Percentiles rank a stretch among this genome's conserved stretches.
phyloP scores from a whole-genome alignment of 2,888 invertebrate genomes.

The Acanthosepion lycidas region DNA sequence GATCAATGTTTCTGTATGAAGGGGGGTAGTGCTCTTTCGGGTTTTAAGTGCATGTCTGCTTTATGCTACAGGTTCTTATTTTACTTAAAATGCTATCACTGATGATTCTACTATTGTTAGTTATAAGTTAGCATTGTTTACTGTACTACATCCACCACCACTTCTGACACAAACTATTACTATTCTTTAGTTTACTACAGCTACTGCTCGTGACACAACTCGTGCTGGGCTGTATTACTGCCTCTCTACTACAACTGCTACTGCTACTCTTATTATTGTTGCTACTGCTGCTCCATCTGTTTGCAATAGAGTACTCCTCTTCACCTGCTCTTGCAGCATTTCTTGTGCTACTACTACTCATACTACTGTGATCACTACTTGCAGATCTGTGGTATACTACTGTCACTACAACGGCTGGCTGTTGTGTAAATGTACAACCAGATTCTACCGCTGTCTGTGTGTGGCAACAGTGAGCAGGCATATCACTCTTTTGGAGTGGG shows the following conservation, averaged over 20 bases:
- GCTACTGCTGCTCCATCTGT: conserved; percentile 16
- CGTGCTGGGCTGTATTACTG: conserved; percentile 33
- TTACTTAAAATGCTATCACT: not conserved
- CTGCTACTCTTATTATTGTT: not conserved
- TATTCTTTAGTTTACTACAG: not conserved
- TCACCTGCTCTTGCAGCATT: conserved; percentile 8
- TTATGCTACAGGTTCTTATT: not conserved
- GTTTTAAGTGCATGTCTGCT: not conserved
- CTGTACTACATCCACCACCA: not conserved
- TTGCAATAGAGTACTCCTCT: conserved; percentile 6
- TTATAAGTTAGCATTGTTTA: conserved; percentile 9
- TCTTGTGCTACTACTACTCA: conserved; percentile 21
- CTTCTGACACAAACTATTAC: not conserved
- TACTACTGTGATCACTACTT: conserved; percentile 33
- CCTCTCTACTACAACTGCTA: not conserved
- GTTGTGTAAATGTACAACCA: not conserved
- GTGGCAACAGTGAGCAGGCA: conserved; percentile 33
- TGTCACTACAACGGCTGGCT: conserved; percentile 17
- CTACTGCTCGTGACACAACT: conserved; percentile 33
- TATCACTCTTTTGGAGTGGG: conserved; percentile 22
- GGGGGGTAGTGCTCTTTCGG: not conserved
- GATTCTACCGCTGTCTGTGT: conserved; percentile 4
- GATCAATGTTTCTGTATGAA: not conserved
- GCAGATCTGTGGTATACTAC: not conserved
- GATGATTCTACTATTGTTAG: conserved; percentile 3